phyloP scores from a whole-genome alignment of 2,113 vertebrate species.

The Mirza zaza region DNA sequence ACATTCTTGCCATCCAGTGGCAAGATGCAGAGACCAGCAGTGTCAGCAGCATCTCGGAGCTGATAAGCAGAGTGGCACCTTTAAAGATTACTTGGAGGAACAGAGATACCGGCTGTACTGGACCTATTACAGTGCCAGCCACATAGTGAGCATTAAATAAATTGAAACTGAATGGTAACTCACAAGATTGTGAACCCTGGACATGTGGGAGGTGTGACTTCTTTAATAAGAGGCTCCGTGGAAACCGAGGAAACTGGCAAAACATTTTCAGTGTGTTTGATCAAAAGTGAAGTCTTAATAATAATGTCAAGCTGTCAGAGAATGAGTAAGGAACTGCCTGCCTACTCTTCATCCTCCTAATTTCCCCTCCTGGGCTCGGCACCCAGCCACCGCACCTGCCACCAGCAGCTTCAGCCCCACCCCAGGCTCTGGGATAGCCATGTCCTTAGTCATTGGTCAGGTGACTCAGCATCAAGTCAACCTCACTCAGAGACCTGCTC shows the following conservation, averaged over 20 bases:
- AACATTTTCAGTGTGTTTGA: not conserved
- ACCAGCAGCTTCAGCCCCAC: not conserved
- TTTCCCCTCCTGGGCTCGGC: not conserved
- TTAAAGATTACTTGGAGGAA: not conserved
- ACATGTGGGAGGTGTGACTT: not conserved
- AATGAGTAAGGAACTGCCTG: not conserved
- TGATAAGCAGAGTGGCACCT: not conserved
- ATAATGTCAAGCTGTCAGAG: not conserved
- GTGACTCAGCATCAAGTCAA: constrained; percentile 55
- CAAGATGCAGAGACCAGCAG: not conserved
- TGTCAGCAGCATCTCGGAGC: not conserved
- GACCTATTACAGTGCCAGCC: not conserved
- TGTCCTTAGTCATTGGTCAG: constrained; percentile 4
- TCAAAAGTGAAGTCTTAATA: not conserved
- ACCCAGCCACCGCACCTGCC: not conserved
- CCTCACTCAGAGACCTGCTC: not conserved
- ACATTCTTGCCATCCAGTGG: not conserved
- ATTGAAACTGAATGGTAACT: not conserved
- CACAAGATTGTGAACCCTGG: not conserved
- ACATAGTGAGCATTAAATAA: not conserved
- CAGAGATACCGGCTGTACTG: too few species aligned
- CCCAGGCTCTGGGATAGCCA: not conserved
- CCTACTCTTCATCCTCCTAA: not conserved
- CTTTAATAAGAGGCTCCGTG: not conserved
- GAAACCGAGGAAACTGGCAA: not conserved